These are phyloP conservation scores for Nothoprocta pentlandii DNA, from an alignment of 2,113 vertebrate species.

Conservation along the genomic window DNA sequence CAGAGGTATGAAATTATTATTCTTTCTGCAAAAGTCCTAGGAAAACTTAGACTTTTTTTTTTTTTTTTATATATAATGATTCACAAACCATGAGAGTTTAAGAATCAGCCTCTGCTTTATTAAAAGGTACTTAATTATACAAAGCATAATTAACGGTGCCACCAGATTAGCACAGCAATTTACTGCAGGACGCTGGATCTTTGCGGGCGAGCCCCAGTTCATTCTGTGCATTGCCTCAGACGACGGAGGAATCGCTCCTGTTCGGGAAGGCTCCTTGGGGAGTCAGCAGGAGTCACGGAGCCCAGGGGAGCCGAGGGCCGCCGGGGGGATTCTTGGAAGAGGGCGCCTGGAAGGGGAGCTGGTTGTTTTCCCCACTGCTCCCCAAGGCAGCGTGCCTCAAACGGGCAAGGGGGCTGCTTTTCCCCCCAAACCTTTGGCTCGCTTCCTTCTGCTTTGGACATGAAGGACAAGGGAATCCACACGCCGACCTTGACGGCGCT, in stretches of 20 bases:
- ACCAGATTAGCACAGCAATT: slow-evolving; percentile 58
- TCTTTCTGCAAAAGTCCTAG: neutral
- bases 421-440: neutral
- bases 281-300: neutral
- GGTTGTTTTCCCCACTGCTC: neutral
- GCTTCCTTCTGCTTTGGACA: neutral
- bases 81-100: neutral
- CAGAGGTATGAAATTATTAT: neutral
- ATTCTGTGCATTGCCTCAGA: slow-evolving; percentile 5
- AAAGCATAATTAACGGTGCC: slow-evolving; percentile 49
- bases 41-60: neutral
- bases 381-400: neutral
- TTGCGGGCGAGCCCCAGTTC: slow-evolving; percentile 30
- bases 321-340: neutral
- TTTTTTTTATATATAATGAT: neutral
- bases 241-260: slow-evolving; percentile 32
- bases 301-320: neutral
- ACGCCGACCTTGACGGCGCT: neutral
- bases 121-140: slow-evolving; percentile 58
- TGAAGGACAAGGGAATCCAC: neutral
- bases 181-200: slow-evolving; percentile 35
- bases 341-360: neutral
- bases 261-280: slow-evolving; percentile 31
- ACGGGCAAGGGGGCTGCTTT: neutral
- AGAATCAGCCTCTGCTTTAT: slow-evolving; percentile 35